Conservation (phyloP, 2,113 vertebrate species). For the Panthera tigris region DNA sequence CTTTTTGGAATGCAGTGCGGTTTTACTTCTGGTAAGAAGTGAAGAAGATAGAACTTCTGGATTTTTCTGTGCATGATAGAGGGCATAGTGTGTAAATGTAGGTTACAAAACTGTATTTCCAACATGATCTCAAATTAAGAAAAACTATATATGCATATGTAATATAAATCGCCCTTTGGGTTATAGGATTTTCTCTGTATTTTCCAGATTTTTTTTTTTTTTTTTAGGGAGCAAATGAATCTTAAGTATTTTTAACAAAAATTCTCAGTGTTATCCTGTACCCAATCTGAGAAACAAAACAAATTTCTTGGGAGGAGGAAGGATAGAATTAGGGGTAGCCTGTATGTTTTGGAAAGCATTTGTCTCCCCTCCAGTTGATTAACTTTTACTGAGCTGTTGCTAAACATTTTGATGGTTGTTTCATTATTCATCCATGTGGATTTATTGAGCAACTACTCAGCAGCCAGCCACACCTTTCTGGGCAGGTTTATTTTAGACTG, state of each 20-base stretch:
- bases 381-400: neutral
- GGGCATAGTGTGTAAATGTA: neutral
- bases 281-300: conserved; percentile 20
- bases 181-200: neutral
- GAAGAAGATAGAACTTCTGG: conserved; percentile 8
- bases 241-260: conserved; percentile 44
- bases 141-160: neutral
- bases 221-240: conserved; percentile 32
- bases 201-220: neutral
- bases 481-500: neutral
- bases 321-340: neutral
- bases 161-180: neutral
- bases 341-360: neutral
- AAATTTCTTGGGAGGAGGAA: neutral
- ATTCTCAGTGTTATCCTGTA: neutral
- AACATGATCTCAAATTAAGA: neutral
- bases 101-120: neutral
- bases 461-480: neutral
- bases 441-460: conserved; percentile 29
- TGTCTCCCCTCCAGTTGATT: neutral
- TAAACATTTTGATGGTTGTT: neutral
- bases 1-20: neutral
- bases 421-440: neutral
- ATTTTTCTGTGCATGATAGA: conserved; percentile 51
- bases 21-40: conserved; percentile 48